Evolutionary conservation across 2,888 invertebrate species (phyloP), one percentile per base, ranked within the genome.

Genomic region (Dolichomitus sp.): DNA sequence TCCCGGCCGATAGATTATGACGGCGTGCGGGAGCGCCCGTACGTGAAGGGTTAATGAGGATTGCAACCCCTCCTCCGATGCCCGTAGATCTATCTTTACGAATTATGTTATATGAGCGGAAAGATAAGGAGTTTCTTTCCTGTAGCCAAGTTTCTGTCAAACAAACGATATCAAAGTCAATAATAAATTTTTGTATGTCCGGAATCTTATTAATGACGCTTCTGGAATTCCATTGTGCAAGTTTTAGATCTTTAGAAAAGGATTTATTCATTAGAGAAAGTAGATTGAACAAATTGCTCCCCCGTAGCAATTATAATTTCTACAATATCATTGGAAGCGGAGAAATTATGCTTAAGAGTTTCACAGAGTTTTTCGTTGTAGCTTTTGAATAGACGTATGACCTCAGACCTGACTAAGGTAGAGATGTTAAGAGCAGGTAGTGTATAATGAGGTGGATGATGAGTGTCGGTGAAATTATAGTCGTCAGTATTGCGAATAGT

Each of bases 61-160:
- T n/a, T n/a, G n/a, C n/a, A n/a, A n/a, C n/a, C n/a, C n/a, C n/a
- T n/a, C n/a, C n/a, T n/a, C n/a, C n/a, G n/a, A n/a, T n/a, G n/a
- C n/a, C n/a, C n/a, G n/a, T n/a, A n/a, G n/a, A n/a, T 17, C 48
- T 66, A 17, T 66, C 66, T 1, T 17, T 50, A 11, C 66, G 30
- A 17, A 66, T 48, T 17, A 33, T 50, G n/a, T 66, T 66, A 33
- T 11, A 33, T 2, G 50, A 14, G 0, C 17, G 27, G n/a, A 66
- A 66, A n/a, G 48, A 50, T 17, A 66, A 7, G 1, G 0, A n/a
- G 11, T 50, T 45, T 1, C n/a, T 6, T 7, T 11, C 33, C n/a
- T 40, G 17, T 4, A 50, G 12, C 66, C 66, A 66, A 0, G 66
- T 66, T 66, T 66, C 66, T 0, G 66, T 48, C 1, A 66, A 9